Percentiles rank a stretch among this genome's conserved stretches.
These are phyloP conservation scores for Tipula unca DNA, from an alignment of 2,888 invertebrate genomes.

Conservation along the genomic window DNA sequence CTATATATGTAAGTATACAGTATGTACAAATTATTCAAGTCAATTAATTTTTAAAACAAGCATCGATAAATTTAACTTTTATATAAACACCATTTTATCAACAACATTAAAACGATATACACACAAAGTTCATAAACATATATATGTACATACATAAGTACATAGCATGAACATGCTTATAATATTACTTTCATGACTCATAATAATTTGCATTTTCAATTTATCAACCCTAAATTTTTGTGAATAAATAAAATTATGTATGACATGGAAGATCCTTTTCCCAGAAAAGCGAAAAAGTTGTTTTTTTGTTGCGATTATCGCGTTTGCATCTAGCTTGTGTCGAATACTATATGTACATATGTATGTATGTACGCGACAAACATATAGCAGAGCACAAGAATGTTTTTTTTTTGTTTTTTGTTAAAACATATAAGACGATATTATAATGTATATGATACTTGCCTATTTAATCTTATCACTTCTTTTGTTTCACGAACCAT, in stretches of 20 bases:
- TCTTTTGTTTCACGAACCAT: slow-evolving; percentile 80
- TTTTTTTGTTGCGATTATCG: not conserved
- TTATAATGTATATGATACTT: slow-evolving; percentile 21
- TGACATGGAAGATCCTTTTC: not conserved
- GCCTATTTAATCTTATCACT: slow-evolving; percentile 85
- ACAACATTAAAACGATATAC: not conserved
- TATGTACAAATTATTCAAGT: not conserved
- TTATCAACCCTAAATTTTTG: not conserved
- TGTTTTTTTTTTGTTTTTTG: too few relatives aligned
- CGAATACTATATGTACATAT: not conserved
- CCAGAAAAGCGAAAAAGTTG: not conserved
- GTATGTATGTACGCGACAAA: not conserved
- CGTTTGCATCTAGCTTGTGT: not conserved
- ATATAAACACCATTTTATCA: not conserved
- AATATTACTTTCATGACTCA: not conserved
- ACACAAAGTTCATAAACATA: not conserved
- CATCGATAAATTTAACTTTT: not conserved
- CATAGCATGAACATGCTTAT: not conserved
- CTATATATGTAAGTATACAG: not conserved
- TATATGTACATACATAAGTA: not conserved
- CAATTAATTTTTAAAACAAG: not conserved
- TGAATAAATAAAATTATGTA: not conserved
- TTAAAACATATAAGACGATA: not conserved
- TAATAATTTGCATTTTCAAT: not conserved
- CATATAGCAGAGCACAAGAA: not conserved